A percentile compares a stretch with the other conserved stretches of the same genome.
Conservation (phyloP, 1,140 invertebrate genomes). For the Caenorhabditis tropicalis region DNA sequence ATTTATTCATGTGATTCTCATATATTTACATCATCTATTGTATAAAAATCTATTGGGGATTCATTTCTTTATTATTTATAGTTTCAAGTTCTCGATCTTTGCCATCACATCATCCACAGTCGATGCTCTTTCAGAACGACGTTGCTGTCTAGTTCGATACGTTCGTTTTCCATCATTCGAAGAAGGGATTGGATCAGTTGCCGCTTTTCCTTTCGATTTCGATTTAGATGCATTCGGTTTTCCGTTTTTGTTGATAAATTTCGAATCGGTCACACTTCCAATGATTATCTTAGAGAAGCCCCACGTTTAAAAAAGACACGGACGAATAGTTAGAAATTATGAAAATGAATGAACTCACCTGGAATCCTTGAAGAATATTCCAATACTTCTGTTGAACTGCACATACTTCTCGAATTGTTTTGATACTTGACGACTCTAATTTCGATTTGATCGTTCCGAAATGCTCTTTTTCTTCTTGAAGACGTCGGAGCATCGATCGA, state of each 20-base stretch:
- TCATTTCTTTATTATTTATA: neutral
- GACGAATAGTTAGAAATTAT: neutral
- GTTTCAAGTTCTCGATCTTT: constrained; percentile 11
- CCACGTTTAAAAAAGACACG: constrained; percentile 13
- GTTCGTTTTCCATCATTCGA: neutral
- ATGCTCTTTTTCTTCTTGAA: constrained; percentile 5
- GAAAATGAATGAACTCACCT: neutral
- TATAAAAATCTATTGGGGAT: no score
- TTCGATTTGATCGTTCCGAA: neutral
- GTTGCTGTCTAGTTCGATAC: neutral
- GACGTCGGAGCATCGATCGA: neutral
- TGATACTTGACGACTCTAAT: neutral
- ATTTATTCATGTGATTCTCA: neutral
- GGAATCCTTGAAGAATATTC: constrained; percentile 25
- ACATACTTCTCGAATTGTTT: constrained; percentile 1
- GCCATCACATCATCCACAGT: neutral
- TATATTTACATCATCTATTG: no score
- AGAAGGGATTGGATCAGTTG: neutral
- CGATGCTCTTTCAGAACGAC: neutral
- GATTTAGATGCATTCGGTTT: neutral
- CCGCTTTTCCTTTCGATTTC: neutral
- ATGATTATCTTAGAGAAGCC: constrained; percentile 16
- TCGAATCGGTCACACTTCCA: constrained; percentile 14
- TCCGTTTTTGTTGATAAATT: neutral
- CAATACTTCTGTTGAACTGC: constrained; percentile 16